These are phyloP conservation scores for Mus minutoides DNA, from an alignment of 2,797 vertebrate species.

Conservation along the genomic window DNA sequence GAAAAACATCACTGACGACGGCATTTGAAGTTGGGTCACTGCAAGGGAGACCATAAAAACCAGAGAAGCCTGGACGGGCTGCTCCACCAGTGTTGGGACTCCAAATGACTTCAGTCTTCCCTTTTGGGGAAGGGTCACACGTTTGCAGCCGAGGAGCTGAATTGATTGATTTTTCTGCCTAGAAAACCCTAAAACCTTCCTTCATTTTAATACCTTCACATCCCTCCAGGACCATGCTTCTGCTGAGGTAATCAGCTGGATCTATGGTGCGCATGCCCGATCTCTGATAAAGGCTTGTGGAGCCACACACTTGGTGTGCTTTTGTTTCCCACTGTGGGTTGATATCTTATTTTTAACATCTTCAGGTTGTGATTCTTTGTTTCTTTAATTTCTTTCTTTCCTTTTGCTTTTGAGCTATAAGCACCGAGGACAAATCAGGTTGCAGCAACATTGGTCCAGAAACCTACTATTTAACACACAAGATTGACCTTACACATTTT, in stretches of 20 bases:
- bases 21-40: neutral
- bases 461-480: neutral
- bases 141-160: neutral
- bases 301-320: neutral
- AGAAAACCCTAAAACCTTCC: neutral
- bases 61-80: neutral
- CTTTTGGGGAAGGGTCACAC: neutral
- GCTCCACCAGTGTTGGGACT: neutral
- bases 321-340: neutral
- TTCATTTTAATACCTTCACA: neutral
- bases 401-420: neutral
- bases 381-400: constrained; percentile 19
- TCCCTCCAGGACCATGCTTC: neutral
- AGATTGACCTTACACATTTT: neutral
- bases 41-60: neutral
- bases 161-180: neutral
- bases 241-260: neutral
- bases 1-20: neutral
- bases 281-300: neutral
- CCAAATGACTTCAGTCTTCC: neutral
- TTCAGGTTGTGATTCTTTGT: neutral
- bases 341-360: neutral
- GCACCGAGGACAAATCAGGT: neutral
- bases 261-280: neutral
- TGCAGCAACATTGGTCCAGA: neutral